Evolutionary conservation across 2,888 invertebrate genomes (phyloP).

Genomic region (Drosophila emarginata): DNA sequence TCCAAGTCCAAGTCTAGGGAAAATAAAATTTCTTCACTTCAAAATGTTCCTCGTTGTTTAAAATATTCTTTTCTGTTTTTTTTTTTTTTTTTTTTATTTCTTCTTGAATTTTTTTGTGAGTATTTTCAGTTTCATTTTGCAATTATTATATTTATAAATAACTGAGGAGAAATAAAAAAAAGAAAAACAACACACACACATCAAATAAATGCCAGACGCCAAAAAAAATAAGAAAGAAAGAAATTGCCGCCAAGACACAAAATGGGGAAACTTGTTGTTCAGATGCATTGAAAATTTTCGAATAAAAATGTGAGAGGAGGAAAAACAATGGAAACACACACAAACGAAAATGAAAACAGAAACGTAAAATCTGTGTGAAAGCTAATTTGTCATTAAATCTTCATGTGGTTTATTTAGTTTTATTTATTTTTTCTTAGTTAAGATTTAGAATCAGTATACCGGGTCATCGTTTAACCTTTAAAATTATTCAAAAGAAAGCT

Average conservation of each 20-base stretch:
- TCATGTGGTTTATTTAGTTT: neutral
- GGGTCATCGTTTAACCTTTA: neutral
- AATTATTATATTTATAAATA: slow-evolving; percentile 49
- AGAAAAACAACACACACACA: too few species aligned
- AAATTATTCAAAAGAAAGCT: too few species aligned
- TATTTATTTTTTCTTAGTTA: neutral
- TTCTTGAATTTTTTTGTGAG: slow-evolving; percentile 25
- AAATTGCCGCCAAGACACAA: slow-evolving; percentile 17
- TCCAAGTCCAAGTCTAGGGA: slow-evolving; percentile 62
- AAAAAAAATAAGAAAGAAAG: neutral
- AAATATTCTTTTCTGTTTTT: neutral
- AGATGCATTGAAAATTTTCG: slow-evolving; percentile 16
- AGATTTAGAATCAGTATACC: neutral
- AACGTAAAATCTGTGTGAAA: neutral
- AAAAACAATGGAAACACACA: neutral
- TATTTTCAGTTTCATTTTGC: slow-evolving; percentile 42
- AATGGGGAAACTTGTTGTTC: slow-evolving; percentile 26
- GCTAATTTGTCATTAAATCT: slow-evolving; percentile 3
- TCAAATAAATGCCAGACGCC: slow-evolving; percentile 6
- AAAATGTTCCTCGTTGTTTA: neutral
- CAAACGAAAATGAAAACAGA: neutral
- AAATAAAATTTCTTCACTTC: slow-evolving; percentile 3
- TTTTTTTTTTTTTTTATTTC: neutral
- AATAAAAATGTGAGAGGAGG: neutral
- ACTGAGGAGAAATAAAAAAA: too few species aligned